Base-by-base conservation (phyloP, 2,113 vertebrate species). In the Protobothrops flavoviridis region DNA sequence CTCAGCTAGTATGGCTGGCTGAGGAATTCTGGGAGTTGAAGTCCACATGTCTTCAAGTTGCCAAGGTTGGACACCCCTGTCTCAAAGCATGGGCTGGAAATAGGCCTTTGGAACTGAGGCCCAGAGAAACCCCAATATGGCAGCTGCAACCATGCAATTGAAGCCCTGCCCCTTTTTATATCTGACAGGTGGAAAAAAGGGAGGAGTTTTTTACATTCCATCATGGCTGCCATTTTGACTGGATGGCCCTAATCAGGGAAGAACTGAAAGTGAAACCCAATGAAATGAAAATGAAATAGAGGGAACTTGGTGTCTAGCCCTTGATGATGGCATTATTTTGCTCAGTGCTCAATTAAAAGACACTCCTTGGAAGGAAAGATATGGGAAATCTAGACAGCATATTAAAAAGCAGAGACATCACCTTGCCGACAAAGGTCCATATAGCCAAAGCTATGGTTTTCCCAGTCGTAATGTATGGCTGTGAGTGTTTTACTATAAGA, bases 241-340 rank as follows among this genome's bases (percentile, higher is more conserved):
- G 69, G n/a, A 74, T 74, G 15, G 15, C n/a, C 15, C 69, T 81
- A 33, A 39, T 81, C n/a, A 81, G n/a, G 69, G n/a, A 39, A 81
- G 74, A 81, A 21, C 87, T 90, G 15, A 3, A 24, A 92, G 88
- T 11, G 33, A 29, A 0, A 48, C 17, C 8, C 0, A 87, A 0
- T 90, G 3, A 3, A 95, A 95, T 93, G 48, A 1, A 55, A 53
- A 95, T 92, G 92, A 94, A 94, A 88, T 94, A 20, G 85, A 89
- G 57, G 15, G 87, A 96, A 5, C 2, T 52, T 85, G 8, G 24
- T 5, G 33, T 50, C 53, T 24, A 20, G 4, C 4, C 12, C 9
- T 2, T 15, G 39, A 45, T 86, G 33, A 81, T 92, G 13, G 85
- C 48, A 43, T 89, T 20, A 56, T 43, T 23, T 10, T 85, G 1